Percentiles rank a stretch among this genome's conserved stretches.
phyloP scores from a whole-genome alignment of 2,888 invertebrate genomes.

The Rotaria sp. region DNA sequence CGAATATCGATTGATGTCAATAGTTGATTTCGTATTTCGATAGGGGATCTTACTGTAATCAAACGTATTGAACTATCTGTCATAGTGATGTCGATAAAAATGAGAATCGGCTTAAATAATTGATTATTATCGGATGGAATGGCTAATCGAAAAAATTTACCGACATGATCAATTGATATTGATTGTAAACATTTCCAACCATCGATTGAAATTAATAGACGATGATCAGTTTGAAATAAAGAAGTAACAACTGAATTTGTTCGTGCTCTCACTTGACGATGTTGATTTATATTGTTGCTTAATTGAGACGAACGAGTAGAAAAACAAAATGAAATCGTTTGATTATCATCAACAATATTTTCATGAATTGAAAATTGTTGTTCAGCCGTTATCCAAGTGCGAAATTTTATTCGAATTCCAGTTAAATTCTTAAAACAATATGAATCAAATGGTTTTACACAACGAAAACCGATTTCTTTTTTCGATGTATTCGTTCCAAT shows the following conservation, averaged over 20 bases:
- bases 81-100: background rate
- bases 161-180: slow-evolving; percentile 90
- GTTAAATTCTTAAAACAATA: slow-evolving; percentile 28
- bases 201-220: background rate
- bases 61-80: background rate
- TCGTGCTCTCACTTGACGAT: background rate
- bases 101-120: background rate
- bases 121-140: background rate
- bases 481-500: background rate
- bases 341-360: background rate
- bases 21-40: background rate
- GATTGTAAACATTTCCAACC: slow-evolving; percentile 57
- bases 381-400: background rate
- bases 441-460: slow-evolving; percentile 27
- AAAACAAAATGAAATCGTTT: background rate
- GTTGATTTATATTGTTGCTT: too few species aligned
- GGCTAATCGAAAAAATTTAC: slow-evolving; percentile 67
- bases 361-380: background rate
- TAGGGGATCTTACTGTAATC: background rate
- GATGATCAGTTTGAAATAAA: background rate
- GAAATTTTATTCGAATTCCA: slow-evolving; percentile 26
- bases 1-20: background rate
- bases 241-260: background rate
- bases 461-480: background rate
- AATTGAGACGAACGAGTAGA: background rate